Base-by-base conservation (phyloP, 1,140 invertebrate species). In the Euura lappo region DNA sequence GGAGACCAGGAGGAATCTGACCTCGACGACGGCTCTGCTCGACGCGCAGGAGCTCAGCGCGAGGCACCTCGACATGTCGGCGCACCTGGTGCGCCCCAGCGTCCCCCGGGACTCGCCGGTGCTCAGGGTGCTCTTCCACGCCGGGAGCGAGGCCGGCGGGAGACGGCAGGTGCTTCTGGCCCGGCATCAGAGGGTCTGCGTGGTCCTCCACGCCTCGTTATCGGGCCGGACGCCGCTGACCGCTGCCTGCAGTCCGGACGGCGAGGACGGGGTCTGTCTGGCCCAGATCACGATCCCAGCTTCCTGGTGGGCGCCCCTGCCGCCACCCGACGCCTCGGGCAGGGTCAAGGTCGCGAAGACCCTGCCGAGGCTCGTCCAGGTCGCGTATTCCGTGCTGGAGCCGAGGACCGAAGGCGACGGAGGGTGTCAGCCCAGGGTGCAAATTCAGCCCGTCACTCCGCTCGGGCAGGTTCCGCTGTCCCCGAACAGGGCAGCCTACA, bases 211-310 rank as follows among this genome's bases (percentile, higher is more conserved):
- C 82, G 94, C 93, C 1, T 92, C 88, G 65, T 87, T 94, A 77
- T 80, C 72, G 0, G 89, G 88, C 4, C 86, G 75, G 79, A 80
- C 85, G 66, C 89, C 93, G 0, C 85, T 97, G 44, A 93, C 93
- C 42, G 93, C 95, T 0, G 93, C 94, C 2, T 97, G 96, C 85
- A 95, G 93, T 79, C 96, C 96, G 0, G 94, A 96, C 82, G 94
- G 93, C 3, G 94, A 96, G 77, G 95, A 97, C 79, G 95, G 95
- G 0, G 96, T 96, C 1, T 98, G 96, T 79, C 88, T 98, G 65
- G 96, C 95, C 2, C 94, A 95, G 79, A 86, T 93, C 5, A 92
- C 91, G 4, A 91, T 98, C 6, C 96, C 96, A 0, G 92, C 94
- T 0, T 90, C 91, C 64, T 98, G 96, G 96, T 98, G 96, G 96